Evolutionary conservation across 2,888 invertebrate genomes (phyloP).

Genomic region (Phorcus lineatus): DNA sequence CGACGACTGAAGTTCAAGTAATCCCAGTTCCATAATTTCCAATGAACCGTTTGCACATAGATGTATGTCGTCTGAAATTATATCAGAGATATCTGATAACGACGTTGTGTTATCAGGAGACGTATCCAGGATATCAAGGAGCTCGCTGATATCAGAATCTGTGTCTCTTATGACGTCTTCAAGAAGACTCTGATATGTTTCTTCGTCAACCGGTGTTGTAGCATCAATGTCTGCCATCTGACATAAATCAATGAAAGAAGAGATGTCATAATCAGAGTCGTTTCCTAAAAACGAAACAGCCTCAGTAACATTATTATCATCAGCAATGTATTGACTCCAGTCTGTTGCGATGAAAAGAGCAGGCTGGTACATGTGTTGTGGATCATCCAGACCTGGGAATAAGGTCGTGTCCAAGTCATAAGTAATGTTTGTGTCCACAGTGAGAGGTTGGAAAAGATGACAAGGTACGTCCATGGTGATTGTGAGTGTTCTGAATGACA

Average conservation of each 20-base stretch:
- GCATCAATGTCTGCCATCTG: neutral
- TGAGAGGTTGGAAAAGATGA: neutral
- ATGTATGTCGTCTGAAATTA: neutral
- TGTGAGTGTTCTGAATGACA: too few relatives aligned
- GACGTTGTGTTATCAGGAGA: too few relatives aligned
- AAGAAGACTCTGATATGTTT: neutral
- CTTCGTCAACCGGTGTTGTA: neutral
- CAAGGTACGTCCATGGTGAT: neutral
- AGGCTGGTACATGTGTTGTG: neutral
- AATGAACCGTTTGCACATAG: neutral
- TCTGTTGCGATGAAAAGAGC: neutral
- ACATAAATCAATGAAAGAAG: neutral
- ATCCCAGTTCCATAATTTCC: neutral
- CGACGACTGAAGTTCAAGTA: neutral
- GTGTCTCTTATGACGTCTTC: neutral
- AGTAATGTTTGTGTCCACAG: neutral
- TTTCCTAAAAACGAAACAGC: neutral
- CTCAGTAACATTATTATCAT: neutral
- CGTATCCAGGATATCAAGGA: too few relatives aligned
- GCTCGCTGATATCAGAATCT: too few relatives aligned
- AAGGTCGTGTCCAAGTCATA: neutral
- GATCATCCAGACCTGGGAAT: neutral
- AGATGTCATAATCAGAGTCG: too few relatives aligned
- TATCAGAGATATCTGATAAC: neutral
- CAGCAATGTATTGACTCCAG: neutral